phyloP scores from a whole-genome alignment of 1,140 invertebrate species.

The Aphis craccivora region DNA sequence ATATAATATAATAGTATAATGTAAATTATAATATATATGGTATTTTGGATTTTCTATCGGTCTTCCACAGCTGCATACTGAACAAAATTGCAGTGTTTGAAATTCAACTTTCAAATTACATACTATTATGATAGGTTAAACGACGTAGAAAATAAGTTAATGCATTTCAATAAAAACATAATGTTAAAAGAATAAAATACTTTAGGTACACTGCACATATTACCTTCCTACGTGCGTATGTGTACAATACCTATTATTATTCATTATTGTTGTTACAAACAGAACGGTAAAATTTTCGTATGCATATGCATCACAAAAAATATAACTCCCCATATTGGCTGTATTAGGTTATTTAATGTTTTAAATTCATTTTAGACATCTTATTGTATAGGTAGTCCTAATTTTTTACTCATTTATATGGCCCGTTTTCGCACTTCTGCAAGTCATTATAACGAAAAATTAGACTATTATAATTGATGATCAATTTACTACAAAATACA shows the following conservation, averaged over 20 bases:
- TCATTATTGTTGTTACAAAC: not conserved
- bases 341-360: not conserved
- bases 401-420: not conserved
- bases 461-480: not conserved
- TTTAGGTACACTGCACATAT: not conserved
- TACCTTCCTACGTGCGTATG: not conserved
- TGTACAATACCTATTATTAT: not conserved
- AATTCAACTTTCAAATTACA: constrained; percentile 17
- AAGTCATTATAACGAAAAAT: not conserved
- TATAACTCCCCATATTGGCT: not conserved
- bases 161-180: not conserved
- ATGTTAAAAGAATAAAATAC: not conserved
- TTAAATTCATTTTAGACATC: not conserved
- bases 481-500: not conserved
- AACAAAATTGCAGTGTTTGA: not conserved
- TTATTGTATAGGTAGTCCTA: not conserved
- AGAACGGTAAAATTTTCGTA: not conserved
- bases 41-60: not conserved
- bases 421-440: not conserved
- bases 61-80: not conserved
- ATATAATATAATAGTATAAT: not conserved
- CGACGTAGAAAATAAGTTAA: not conserved
- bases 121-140: not conserved
- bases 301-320: not conserved
- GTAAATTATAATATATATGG: not conserved